Evolutionary conservation across 2,888 invertebrate genomes (phyloP), one percentile per base, ranked within the genome.

Genomic region (Epinotia nisella): DNA sequence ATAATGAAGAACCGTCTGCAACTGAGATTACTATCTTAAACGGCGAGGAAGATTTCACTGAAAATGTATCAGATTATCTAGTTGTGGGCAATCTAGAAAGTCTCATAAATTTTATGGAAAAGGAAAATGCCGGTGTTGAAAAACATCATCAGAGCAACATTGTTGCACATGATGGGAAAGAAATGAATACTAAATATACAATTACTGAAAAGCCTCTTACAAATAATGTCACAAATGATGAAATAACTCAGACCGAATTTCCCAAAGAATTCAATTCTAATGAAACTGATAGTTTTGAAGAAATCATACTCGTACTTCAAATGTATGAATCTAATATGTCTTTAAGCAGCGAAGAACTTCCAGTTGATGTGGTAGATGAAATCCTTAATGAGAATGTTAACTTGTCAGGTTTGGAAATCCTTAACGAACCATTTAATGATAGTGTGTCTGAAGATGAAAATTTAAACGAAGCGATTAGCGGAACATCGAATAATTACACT

Each of bases 271-370:
- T 10, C 0, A 11, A 21, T 29, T 29, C 62, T 29, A 53, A 21
- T 53, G 29, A 29, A 11, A 29, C 49, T 7, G 21, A 39, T 4
- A 13, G 35, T 29, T 11, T n/a, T 7, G 29, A 39, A 13, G 53
- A 64, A 17, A 51, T 51, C 19, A 55, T 53, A 39, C 29, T 65
- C 21, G 53, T n/a, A n/a, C n/a, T n/a, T n/a, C n/a, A 65, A 24
- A 61, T 61, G 10, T 61, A 61, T 55, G 29, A 58, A 13, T 49
- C 35, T 59, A 24, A 59, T 13, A 68, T 29, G 21, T n/a, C 53
- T 21, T 65, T 51, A 11, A 69, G 60, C 17, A 21, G 29, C 2
- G 60, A 61, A 62, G 70, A 62, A 70, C 17, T 21, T n/a, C 21
- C 60, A 19, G 49, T 4, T 15, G 59, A 60, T 35, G 15, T 51